Percentiles rank a stretch among this genome's conserved stretches.
Conservation (phyloP, 2,888 invertebrate species). For the Parnassius glacialis region DNA sequence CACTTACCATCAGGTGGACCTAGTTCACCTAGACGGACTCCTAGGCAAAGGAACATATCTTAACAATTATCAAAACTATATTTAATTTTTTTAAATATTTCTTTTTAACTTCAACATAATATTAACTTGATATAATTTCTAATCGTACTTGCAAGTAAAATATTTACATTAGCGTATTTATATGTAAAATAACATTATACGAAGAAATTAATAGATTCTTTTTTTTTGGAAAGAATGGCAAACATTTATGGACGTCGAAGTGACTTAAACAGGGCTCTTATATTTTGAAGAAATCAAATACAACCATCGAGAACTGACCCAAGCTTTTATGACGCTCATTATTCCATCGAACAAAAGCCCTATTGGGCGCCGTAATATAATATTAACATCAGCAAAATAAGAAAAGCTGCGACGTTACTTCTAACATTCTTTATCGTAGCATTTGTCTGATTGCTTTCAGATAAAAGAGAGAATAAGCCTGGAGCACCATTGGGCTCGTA, state of each 20-base stretch:
- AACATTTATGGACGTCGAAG: background rate
- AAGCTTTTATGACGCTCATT: constrained; percentile 40
- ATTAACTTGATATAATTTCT: too few relatives aligned
- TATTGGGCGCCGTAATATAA: constrained; percentile 43
- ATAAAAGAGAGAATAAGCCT: constrained; percentile 51
- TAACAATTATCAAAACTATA: too few relatives aligned
- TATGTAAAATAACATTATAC: too few relatives aligned
- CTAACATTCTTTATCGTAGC: constrained; percentile 56
- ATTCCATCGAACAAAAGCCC: constrained; percentile 41
- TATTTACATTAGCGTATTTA: too few relatives aligned
- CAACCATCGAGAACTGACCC: constrained; percentile 21
- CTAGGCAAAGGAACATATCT: too few relatives aligned
- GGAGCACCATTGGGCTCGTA: constrained; percentile 45
- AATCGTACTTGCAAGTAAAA: too few relatives aligned
- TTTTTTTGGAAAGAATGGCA: background rate
- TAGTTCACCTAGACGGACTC: too few relatives aligned
- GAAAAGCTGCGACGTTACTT: constrained; percentile 42
- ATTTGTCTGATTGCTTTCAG: constrained; percentile 62
- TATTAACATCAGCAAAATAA: constrained; percentile 48
- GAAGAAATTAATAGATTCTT: background rate
- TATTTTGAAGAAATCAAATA: constrained; percentile 15
- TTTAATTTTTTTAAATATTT: too few relatives aligned
- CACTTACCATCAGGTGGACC: too few relatives aligned
- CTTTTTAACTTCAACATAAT: too few relatives aligned
- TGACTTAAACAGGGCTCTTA: constrained; percentile 10